Base-by-base conservation (phyloP, 35 echinoderm and acorn worm genomes). In the Eucidaris tribuloides region DNA sequence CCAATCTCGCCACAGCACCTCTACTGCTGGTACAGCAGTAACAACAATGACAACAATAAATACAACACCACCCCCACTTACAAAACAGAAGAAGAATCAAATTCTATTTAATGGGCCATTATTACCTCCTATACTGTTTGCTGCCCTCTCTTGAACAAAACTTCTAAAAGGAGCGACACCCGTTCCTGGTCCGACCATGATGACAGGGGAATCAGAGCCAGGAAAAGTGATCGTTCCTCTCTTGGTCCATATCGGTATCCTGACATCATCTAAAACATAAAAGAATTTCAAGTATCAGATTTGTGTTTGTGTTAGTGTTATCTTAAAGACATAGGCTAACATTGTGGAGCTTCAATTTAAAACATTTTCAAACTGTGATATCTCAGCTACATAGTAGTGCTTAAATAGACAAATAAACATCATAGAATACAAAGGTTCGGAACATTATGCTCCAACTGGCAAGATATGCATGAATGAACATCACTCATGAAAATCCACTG, bases 171-270 rank as follows among this genome's bases (percentile, higher is more conserved):
- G 94, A 2, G 94, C 94, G 3, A 92, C 63, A 2, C 94, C 94
- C 19, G 94, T 97, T 19, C 94, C 94, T 37, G 94, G 94, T 5
- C 94, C 94, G 19, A 97, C 90, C 94, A 97, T 93, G 62, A 97
- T 83, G 38, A 97, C 86, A 9, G 94, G 94, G 20, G 86, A 70
- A 34, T 30, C n/a, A n/a, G 58, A 68, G 1, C 35, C 62, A 0
- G 94, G 94, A 56, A 97, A 97, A 2, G 42, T 77, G 58, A 97
- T 89, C 36, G 86, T 97, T 9, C 94, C 90, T 50, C 74, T 89
- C 46, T 83, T 97, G 37, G 86, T 86, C 94, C 90, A 93, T 49
- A 97, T 80, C 25, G 94, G 90, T 37, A 97, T 71, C 17, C 24
- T 34, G 19, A 79, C 37, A 38, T 84, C 62, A 18, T 83, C 93